Conservation (phyloP, 2,113 vertebrate genomes). For the Puffinus mauretanicus region DNA sequence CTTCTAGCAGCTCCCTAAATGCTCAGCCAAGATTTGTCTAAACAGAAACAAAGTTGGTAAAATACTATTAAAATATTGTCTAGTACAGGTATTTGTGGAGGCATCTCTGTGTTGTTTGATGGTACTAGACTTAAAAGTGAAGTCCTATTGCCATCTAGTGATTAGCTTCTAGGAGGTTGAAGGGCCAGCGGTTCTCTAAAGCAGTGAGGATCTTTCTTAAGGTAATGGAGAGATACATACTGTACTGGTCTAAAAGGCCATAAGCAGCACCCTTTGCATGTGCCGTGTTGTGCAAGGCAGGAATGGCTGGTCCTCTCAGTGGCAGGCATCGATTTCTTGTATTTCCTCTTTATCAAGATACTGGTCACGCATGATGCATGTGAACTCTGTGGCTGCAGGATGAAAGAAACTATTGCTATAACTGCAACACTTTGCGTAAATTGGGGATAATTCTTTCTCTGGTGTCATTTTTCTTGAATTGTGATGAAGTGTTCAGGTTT, state of each 20-base stretch:
- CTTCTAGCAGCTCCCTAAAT: background rate
- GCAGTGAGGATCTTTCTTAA: background rate
- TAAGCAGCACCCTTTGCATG: background rate
- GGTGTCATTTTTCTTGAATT: background rate
- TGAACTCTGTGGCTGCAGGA: background rate
- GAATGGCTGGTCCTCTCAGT: background rate
- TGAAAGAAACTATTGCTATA: background rate
- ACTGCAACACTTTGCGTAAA: background rate
- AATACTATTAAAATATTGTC: background rate
- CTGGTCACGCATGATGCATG: background rate
- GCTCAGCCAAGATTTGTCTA: background rate
- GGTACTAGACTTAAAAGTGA: background rate
- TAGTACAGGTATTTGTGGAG: background rate
- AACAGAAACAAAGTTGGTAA: background rate
- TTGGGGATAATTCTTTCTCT: background rate
- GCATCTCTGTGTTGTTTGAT: background rate
- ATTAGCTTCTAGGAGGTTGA: constrained; percentile 4
- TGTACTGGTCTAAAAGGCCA: background rate
- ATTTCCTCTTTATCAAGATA: background rate
- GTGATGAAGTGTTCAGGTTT: background rate
- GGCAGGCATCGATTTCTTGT: background rate
- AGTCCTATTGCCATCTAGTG: constrained; percentile 62
- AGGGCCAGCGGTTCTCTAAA: background rate
- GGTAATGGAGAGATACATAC: background rate
- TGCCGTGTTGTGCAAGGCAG: background rate